Evolutionary conservation across 1,140 invertebrate genomes (phyloP).

Genomic region (Potamilus streckersoni): DNA sequence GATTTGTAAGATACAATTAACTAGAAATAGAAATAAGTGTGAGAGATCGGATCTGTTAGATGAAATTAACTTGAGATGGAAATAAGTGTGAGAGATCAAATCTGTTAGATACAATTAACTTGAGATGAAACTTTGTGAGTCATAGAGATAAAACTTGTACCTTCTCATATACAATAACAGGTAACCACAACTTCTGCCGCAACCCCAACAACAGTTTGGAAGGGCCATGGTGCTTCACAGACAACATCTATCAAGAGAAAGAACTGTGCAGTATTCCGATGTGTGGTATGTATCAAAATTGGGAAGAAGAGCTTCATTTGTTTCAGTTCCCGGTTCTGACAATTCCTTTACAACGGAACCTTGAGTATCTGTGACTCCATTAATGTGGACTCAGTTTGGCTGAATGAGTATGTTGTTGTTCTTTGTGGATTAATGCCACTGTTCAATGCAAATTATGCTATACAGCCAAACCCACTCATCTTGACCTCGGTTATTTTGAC

Average conservation of each 20-base stretch:
- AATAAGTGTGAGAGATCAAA: background rate
- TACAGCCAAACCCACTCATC: no score
- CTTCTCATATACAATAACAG: constrained; percentile 52
- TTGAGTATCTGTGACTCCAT: no score
- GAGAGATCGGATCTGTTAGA: no score
- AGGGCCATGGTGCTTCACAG: constrained; percentile 90
- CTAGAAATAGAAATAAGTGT: background rate
- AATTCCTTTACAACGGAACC: background rate
- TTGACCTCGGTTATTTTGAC: no score
- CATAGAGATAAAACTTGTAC: no score
- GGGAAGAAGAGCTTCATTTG: background rate
- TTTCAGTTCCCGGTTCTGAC: background rate
- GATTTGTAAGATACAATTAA: background rate
- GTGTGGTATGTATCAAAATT: constrained; percentile 74
- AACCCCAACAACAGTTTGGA: constrained; percentile 85
- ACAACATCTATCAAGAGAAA: constrained; percentile 66
- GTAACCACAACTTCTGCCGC: constrained; percentile 90
- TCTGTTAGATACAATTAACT: background rate
- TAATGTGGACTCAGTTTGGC: no score
- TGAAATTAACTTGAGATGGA: no score
- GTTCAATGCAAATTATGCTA: no score
- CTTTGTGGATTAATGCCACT: no score
- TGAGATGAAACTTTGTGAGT: background rate
- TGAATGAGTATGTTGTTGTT: no score
- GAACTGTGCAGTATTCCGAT: constrained; percentile 87